Evolutionary conservation across 1,140 invertebrate genomes (phyloP).

Genomic region (Neodiprion pinetum): DNA sequence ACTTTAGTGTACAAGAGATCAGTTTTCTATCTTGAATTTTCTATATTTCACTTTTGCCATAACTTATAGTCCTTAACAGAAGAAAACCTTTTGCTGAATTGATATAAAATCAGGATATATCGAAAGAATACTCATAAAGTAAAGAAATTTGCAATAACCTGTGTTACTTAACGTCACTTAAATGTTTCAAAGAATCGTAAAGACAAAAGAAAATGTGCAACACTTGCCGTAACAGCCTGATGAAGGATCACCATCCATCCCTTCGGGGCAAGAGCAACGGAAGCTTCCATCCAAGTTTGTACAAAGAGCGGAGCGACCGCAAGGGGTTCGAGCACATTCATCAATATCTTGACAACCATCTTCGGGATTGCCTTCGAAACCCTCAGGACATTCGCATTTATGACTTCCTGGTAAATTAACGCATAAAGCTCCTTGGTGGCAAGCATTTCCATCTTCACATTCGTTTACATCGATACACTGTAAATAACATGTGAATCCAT

Average conservation of each 20-base stretch:
- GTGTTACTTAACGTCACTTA: no score
- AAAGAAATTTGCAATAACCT: no score
- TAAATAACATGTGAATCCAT: conserved; percentile 23
- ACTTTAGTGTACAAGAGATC: no score
- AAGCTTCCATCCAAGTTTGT: conserved; percentile 76
- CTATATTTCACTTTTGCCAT: no score
- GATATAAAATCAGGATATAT: no score
- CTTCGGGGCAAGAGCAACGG: conserved; percentile 77
- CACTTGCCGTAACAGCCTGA: conserved; percentile 72
- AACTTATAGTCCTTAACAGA: no score
- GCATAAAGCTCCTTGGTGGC: conserved; percentile 81
- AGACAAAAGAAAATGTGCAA: not conserved
- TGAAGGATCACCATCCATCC: conserved; percentile 78
- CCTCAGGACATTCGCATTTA: conserved; percentile 83
- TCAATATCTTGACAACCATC: conserved; percentile 74
- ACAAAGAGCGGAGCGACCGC: conserved; percentile 77
- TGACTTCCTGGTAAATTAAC: conserved; percentile 79
- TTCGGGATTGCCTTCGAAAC: conserved; percentile 77
- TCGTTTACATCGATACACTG: conserved; percentile 87
- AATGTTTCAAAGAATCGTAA: no score
- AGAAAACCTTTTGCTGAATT: no score
- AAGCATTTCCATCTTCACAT: conserved; percentile 75
- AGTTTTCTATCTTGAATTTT: no score
- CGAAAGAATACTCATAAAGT: no score
- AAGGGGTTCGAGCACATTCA: conserved; percentile 74